A percentile compares a stretch with the other conserved stretches of the same genome.
Evolutionary conservation across 2,888 invertebrate species (phyloP).

Genomic region (Cyclophora punctaria): DNA sequence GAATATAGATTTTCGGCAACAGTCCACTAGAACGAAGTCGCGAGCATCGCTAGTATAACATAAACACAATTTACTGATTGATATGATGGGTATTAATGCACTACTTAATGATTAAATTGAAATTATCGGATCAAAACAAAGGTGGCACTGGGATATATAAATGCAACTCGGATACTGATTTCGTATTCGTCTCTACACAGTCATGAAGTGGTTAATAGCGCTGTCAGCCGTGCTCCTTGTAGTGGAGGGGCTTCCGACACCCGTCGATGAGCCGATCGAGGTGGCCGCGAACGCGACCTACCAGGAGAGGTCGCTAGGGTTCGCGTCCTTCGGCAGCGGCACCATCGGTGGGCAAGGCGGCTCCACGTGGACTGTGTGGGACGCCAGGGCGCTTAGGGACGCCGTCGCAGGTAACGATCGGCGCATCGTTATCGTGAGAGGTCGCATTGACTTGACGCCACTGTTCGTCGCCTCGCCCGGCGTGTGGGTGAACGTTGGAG

Average conservation of each 20-base stretch:
- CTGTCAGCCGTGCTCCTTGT: neutral
- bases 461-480: slow-evolving; percentile 7
- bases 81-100: no score
- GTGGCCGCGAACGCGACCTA: neutral
- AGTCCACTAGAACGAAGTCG: no score
- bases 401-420: neutral
- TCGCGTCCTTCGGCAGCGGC: slow-evolving; percentile 1
- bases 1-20: no score
- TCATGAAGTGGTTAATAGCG: slow-evolving; percentile 1
- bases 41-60: no score
- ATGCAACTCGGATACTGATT: no score
- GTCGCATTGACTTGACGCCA: slow-evolving; percentile 3
- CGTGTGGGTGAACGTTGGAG: slow-evolving; percentile 4
- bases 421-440: slow-evolving; percentile 3
- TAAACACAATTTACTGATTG: no score
- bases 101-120: no score
- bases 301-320: slow-evolving; percentile 2
- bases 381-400: slow-evolving; percentile 7
- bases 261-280: neutral
- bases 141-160: no score
- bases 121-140: no score
- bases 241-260: neutral
- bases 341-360: slow-evolving; percentile 5
- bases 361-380: slow-evolving; percentile 6
- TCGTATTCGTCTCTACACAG: no score